Base-by-base conservation (phyloP, 2,888 invertebrate genomes). In the Tipula vernalis region DNA sequence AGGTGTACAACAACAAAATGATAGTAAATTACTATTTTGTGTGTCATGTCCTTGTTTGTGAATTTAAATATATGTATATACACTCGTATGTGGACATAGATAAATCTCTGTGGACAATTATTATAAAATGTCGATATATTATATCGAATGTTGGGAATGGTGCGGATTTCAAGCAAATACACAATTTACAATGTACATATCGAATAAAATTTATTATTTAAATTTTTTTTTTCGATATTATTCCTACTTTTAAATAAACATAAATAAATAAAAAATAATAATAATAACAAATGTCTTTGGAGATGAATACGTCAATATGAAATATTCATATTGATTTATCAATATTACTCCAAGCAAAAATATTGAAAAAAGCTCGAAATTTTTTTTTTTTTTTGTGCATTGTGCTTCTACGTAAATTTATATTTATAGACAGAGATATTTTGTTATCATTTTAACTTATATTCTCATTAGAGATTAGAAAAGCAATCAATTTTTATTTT, bases 121-220 rank as follows among this genome's bases (percentile, higher is more conserved):
- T 28, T 28, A 71, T 71, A 71, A 71, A 71, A 71, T 28, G 71
- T 28, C 28, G 28, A 71, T 71, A 28, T 28, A 71, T 8, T 2
- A 57, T 39, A 51, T 44, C 10, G 51, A 15, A 51, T 15, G 15
- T 51, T 13, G 18, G 71, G 71, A 12, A 71, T 28, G 71, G 71
- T 71, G 71, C 28, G 71, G 71, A 71, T 71, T 28, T 71, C 4
- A 71, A 71, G 10, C 71, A 51, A 51, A 51, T 51, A 71, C 71
- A 71, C 71, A 71, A 71, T 18, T 71, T 71, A 71, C 71, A 51
- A 71, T 71, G 71, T 71, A 71, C 71, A 71, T 71, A 71, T 71
- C 71, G 71, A 71, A 71, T 71, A 71, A 71, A 71, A 71, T 71
- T 71, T 71, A 71, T 71, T 71, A 71, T 71, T 71, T 71, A 71